Conservation (phyloP, 1,140 invertebrate genomes). For the Pseudomyrmex pallidus region DNA sequence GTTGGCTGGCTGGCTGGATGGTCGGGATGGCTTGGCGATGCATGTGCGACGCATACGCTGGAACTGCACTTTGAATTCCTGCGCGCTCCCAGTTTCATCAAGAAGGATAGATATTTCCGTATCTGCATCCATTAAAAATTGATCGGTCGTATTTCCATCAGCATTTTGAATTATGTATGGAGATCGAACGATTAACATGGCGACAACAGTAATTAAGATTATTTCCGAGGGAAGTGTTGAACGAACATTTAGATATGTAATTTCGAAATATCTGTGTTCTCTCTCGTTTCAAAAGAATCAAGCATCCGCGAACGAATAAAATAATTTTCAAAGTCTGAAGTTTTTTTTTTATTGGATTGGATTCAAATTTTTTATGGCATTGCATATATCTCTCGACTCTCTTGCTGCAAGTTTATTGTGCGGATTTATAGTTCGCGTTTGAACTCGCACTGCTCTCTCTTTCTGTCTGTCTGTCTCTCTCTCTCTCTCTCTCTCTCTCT, state of each 20-base stretch:
- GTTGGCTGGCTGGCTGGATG: slow-evolving; percentile 17
- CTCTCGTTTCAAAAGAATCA: neutral
- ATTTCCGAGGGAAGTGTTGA: no score
- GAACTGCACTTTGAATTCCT: neutral
- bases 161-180: neutral
- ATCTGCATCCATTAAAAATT: slow-evolving; percentile 40
- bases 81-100: neutral
- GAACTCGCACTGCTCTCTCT: no score
- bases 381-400: neutral
- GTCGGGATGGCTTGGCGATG: neutral
- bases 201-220: no score
- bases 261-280: neutral
- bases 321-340: neutral
- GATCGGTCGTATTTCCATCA: neutral
- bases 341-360: slow-evolving; percentile 5
- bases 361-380: neutral
- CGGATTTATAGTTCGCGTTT: no score
- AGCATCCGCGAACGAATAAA: neutral
- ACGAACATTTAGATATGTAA: no score
- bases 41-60: slow-evolving; percentile 3
- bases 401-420: neutral
- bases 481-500: no score
- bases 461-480: no score
- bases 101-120: neutral
- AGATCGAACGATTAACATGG: neutral